Percentiles rank a stretch among this genome's conserved stretches.
Conservation (phyloP, 2,113 vertebrate genomes). For the Bubo bubo region DNA sequence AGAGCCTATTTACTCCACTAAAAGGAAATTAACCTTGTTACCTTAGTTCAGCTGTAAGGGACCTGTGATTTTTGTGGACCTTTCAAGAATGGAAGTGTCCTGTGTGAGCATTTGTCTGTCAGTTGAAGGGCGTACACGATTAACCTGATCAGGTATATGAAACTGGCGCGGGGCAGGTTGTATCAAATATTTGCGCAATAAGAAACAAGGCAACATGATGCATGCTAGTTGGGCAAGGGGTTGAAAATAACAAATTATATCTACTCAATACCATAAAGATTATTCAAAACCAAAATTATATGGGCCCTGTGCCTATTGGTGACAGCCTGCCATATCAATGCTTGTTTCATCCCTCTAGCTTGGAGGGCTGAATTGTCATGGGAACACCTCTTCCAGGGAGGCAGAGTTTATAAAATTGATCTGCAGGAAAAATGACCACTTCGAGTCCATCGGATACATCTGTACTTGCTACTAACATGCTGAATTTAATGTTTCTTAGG, state of each 20-base stretch:
- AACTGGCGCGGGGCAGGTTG: neutral
- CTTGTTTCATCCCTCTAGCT: neutral
- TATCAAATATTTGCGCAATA: neutral
- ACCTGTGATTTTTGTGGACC: neutral
- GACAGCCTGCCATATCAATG: neutral
- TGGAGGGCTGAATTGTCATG: neutral
- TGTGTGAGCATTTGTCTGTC: neutral
- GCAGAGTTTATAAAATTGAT: neutral
- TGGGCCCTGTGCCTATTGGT: neutral
- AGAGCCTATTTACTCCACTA: neutral
- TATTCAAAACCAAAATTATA: neutral
- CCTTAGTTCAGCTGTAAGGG: neutral
- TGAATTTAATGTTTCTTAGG: neutral
- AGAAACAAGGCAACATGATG: neutral
- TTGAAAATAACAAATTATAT: neutral
- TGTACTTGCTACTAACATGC: neutral
- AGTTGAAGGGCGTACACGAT: neutral
- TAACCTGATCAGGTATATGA: constrained; percentile 2
- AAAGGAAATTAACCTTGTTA: neutral
- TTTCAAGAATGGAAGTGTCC: constrained; percentile 42
- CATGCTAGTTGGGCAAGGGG: neutral
- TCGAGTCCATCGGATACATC: neutral
- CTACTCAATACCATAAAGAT: neutral
- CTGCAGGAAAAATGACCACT: neutral
- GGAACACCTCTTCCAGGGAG: neutral